Percentiles rank a stretch among this genome's conserved stretches.
Evolutionary conservation across 2,797 vertebrate genomes (phyloP).

Genomic region (Rhinogobio ventralis): DNA sequence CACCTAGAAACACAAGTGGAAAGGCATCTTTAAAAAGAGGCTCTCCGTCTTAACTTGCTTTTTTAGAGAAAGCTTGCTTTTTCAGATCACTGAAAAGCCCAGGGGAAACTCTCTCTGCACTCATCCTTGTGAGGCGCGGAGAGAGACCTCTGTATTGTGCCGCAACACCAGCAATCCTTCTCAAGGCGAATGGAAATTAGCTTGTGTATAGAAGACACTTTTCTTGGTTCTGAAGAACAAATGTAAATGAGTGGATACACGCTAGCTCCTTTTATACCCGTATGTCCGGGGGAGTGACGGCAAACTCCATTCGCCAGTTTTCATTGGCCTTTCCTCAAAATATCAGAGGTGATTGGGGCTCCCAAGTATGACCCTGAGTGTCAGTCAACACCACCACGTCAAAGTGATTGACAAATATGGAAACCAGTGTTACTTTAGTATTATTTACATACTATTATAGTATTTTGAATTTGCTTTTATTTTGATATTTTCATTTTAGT

Average conservation of each 20-base stretch:
- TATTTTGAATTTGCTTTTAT: neutral
- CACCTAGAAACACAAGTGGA: neutral
- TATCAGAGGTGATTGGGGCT: neutral
- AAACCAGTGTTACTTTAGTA: neutral
- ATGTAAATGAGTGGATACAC: neutral
- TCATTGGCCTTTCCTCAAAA: neutral
- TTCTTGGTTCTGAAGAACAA: neutral
- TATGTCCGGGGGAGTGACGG: neutral
- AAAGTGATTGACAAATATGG: neutral
- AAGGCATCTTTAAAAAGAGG: neutral
- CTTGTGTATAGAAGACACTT: neutral
- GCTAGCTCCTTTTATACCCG: neutral
- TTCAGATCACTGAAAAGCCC: neutral
- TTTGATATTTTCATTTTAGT: too few species aligned
- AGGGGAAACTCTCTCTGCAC: too few species aligned
- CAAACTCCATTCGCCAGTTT: neutral
- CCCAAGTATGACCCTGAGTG: neutral
- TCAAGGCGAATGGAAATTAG: neutral
- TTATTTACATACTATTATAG: neutral
- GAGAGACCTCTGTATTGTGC: too few species aligned
- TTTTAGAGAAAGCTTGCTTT: neutral
- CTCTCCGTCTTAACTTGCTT: neutral
- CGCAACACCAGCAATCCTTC: too few species aligned
- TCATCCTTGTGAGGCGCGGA: too few species aligned
- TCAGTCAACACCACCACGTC: neutral